Evolutionary conservation across 2,797 vertebrate species (phyloP).

Genomic region (Acridotheres tristis): DNA sequence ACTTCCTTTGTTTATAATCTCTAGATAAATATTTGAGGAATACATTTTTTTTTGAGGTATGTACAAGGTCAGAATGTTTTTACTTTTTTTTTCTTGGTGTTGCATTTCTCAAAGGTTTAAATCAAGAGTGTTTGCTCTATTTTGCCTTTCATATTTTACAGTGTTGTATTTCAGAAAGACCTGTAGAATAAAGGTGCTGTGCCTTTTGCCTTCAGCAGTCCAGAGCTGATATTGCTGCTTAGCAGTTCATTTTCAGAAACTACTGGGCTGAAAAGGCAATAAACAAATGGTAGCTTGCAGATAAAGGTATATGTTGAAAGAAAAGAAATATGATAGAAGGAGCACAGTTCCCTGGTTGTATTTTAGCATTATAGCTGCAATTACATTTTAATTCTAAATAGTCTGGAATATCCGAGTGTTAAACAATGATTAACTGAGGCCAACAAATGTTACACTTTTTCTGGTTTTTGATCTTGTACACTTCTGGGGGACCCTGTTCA

Average conservation of each 20-base stretch:
- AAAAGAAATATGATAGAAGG: not conserved
- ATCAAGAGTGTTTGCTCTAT: not conserved
- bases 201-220: conserved; percentile 17
- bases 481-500: not conserved
- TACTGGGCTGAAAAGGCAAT: conserved; percentile 16
- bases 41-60: not conserved
- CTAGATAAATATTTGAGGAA: conserved; percentile 28
- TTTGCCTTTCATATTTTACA: conserved; percentile 25
- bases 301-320: not conserved
- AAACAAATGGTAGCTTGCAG: conserved; percentile 2
- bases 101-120: not conserved
- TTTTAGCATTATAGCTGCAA: not conserved
- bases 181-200: not conserved
- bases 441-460: not conserved
- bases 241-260: conserved; percentile 22
- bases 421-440: not conserved
- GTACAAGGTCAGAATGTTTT: not conserved
- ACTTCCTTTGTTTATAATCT: not conserved
- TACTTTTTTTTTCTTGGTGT: not conserved
- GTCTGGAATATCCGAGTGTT: not conserved
- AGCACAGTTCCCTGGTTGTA: not conserved
- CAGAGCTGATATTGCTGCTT: not conserved
- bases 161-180: conserved; percentile 8
- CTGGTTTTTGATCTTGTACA: not conserved
- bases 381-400: not conserved